phyloP scores from a whole-genome alignment of 2,113 vertebrate genomes.

The Proteles cristata region DNA sequence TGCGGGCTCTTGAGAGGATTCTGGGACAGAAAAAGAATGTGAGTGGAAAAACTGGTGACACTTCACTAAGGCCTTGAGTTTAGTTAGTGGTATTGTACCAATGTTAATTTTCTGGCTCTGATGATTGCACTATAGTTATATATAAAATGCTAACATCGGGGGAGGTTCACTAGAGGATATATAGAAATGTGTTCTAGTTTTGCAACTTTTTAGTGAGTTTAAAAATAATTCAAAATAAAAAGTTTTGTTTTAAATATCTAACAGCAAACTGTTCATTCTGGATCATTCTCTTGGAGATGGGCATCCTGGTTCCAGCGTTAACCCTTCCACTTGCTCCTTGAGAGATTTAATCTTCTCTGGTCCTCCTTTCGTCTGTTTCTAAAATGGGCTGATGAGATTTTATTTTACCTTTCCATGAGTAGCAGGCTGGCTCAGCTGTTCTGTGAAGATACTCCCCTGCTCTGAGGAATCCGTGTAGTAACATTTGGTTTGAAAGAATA shows the following conservation, averaged over 20 bases:
- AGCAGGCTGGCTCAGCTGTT: background rate
- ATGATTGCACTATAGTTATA: background rate
- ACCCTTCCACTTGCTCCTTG: background rate
- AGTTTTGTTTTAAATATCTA: background rate
- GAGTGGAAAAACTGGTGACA: background rate
- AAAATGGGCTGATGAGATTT: background rate
- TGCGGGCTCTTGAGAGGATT: background rate
- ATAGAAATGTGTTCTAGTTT: background rate
- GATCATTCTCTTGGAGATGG: background rate
- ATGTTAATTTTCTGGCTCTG: background rate
- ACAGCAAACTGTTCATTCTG: background rate
- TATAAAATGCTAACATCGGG: background rate
- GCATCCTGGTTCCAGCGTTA: background rate
- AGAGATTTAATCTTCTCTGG: background rate
- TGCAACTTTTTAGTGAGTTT: background rate
- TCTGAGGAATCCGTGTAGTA: background rate
- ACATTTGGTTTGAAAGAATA: background rate
- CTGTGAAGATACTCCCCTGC: background rate
- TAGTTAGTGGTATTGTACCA: background rate
- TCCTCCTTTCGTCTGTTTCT: background rate
- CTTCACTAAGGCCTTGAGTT: background rate
- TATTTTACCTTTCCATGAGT: background rate
- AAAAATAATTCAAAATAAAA: background rate
- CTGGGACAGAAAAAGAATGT: background rate
- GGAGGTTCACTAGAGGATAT: background rate